Evolutionary conservation across 2,888 invertebrate genomes (phyloP).

Genomic region (Campoplex nolae): DNA sequence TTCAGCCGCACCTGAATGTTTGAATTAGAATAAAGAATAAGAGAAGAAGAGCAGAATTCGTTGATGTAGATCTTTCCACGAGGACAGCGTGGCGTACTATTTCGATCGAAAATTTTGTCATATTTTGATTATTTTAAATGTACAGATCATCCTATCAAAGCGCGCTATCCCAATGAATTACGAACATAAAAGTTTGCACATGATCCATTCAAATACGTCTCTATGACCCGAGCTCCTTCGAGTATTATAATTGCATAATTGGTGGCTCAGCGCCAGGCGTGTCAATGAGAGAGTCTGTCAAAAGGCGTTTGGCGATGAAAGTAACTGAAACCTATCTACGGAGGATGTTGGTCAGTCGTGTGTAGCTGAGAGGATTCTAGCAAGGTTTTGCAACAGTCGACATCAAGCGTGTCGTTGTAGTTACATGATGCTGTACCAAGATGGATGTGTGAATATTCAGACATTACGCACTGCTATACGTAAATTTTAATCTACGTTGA

Average conservation of each 20-base stretch:
- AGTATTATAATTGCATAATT: slow-evolving; percentile 13
- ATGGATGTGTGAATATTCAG: neutral
- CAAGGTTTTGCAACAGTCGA: neutral
- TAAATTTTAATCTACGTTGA: slow-evolving; percentile 12
- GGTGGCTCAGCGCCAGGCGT: neutral
- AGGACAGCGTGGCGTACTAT: neutral
- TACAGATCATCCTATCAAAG: neutral
- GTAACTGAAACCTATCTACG: slow-evolving; percentile 4
- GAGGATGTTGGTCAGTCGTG: neutral
- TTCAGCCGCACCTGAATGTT: neutral
- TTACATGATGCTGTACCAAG: neutral
- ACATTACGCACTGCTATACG: neutral
- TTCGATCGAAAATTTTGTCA: neutral
- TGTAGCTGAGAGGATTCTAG: neutral
- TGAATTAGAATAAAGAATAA: neutral
- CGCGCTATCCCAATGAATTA: neutral
- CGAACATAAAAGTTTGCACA: neutral
- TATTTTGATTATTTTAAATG: neutral
- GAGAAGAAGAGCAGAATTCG: neutral
- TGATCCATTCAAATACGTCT: neutral
- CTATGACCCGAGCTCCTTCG: neutral
- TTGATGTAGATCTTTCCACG: neutral
- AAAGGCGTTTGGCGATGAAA: neutral
- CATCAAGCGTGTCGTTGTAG: neutral
- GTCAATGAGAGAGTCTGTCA: neutral